phyloP scores from a whole-genome alignment of 2,113 vertebrate genomes.

The Melanerpes formicivorus region DNA sequence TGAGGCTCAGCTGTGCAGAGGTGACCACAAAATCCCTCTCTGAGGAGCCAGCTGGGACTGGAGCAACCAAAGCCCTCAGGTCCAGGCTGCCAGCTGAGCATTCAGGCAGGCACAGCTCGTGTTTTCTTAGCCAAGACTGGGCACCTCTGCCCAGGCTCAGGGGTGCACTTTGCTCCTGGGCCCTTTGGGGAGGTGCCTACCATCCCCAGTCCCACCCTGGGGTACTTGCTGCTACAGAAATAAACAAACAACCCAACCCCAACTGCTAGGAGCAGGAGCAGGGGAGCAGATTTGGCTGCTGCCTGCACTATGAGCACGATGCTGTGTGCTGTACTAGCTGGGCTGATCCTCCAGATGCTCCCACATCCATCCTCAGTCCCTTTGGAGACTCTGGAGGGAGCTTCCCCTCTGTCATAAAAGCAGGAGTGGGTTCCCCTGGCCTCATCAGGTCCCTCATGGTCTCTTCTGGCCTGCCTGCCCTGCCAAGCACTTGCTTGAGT shows the following conservation, averaged over 20 bases:
- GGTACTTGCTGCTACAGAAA: background rate
- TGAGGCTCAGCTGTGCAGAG: background rate
- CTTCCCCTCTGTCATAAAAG: background rate
- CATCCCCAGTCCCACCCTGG: background rate
- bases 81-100: background rate
- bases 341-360: background rate
- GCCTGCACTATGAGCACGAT: background rate
- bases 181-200: background rate
- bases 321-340: accelerated
- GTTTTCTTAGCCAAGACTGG: background rate
- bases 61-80: background rate
- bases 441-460: background rate
- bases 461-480: background rate
- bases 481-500: background rate
- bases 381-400: background rate
- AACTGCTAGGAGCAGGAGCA: background rate
- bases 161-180: background rate
- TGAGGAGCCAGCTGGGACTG: background rate
- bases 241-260: background rate
- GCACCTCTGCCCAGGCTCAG: background rate
- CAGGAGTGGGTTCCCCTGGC: background rate
- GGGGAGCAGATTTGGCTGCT: background rate
- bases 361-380: background rate
- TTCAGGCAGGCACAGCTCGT: accelerated
- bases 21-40: background rate